phyloP scores from a whole-genome alignment of 2,113 vertebrate species.

The Chrysemys picta region DNA sequence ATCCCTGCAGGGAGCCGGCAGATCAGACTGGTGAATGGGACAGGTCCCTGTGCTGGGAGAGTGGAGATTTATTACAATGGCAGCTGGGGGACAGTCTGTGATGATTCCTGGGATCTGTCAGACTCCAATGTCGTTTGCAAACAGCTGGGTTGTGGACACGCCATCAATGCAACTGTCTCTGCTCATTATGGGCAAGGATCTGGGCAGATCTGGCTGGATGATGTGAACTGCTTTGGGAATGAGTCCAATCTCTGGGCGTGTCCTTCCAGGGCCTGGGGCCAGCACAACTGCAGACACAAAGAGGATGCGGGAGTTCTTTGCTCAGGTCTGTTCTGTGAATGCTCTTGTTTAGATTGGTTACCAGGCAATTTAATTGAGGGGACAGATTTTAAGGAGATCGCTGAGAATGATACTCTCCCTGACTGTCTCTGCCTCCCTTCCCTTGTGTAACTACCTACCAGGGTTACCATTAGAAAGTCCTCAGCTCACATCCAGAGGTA shows the following conservation, averaged over 20 bases:
- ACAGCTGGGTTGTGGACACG: conserved; percentile 71
- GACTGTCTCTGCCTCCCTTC: too few relatives aligned
- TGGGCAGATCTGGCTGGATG: conserved; percentile 64
- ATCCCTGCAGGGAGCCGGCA: conserved; percentile 26
- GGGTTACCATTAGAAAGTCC: too few relatives aligned
- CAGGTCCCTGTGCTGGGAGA: conserved; percentile 58
- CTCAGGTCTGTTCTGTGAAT: conserved; percentile 42
- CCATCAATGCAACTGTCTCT: conserved; percentile 18
- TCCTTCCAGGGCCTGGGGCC: conserved; percentile 24
- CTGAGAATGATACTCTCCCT: too few relatives aligned
- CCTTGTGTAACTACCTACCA: too few relatives aligned
- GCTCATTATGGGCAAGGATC: conserved; percentile 60
- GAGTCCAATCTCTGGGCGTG: conserved; percentile 72
- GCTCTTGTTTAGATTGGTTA: too few relatives aligned
- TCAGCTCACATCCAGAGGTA: too few relatives aligned
- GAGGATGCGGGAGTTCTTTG: conserved; percentile 67
- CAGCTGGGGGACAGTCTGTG: conserved; percentile 71
- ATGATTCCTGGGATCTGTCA: conserved; percentile 63
- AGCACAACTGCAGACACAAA: conserved; percentile 40
- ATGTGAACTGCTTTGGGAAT: conserved; percentile 49
- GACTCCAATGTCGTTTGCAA: conserved; percentile 65
- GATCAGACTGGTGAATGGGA: conserved; percentile 47
- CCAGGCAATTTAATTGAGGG: too few relatives aligned
- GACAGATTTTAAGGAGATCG: background rate
- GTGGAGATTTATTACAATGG: conserved; percentile 66